Base-by-base conservation (phyloP, 2,113 vertebrate genomes). In the Nansenia antarctica region DNA sequence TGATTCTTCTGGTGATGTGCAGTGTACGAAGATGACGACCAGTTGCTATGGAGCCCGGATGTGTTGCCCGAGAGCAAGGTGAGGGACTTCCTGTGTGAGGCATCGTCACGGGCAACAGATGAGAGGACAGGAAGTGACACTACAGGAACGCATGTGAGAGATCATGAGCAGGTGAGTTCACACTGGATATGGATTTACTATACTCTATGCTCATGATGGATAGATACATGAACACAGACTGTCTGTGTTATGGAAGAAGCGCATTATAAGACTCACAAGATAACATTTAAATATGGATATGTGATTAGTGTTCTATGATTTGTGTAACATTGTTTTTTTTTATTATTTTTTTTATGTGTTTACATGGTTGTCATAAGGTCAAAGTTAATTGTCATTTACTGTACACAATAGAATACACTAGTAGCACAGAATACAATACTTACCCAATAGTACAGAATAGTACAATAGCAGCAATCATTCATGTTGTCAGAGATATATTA, bases 1-100 rank as follows among this genome's bases (percentile, higher is more conserved):
- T 64, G 7, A 27, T 70, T 60, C 9, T 63, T 22, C 14, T 39
- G 37, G 22, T 54, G 26, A 27, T 4, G 3, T 80, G 68, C 85
- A 99, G 98, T 72, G 0, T 97, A 95, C 88, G 95, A 95, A 87
- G 94, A 94, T 70, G 94, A 97, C 71, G 97, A 99, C 60, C 94
- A 97, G 85, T 86, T 99, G 78, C 90, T 99, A 55, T 99, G 98
- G 98, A 92, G 91, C 76, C 98, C 98, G 63, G 92, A 85, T 53
- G 78, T 91, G 55, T 83, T 98, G 80, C 85, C 95, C 35, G 96
- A 98, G 86, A 95, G 72, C 85, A 95, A 94, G 85, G 95, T 98
- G 70, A 93, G 93, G 81, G 93, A 93, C 57, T 99, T 96, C 69
- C 92, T 99, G 85, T 92, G 87, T 74, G 94, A 98, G 62, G 93